Evolutionary conservation across 2,888 invertebrate genomes (phyloP), one percentile per base, ranked within the genome.

Genomic region (Trichogramma dendrolimi): DNA sequence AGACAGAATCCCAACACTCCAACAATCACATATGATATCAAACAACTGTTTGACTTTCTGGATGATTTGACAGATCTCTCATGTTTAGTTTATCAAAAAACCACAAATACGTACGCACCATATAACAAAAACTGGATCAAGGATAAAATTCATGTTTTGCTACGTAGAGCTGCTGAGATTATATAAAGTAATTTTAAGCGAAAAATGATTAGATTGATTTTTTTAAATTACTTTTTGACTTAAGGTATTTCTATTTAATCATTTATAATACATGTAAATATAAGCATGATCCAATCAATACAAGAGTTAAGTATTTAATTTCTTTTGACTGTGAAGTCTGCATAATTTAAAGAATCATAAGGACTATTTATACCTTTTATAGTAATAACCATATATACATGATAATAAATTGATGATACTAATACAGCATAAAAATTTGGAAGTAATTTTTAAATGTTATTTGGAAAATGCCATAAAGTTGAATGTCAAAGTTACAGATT

Each of bases 101-200:
- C 92, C 6, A 92, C 93, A 49, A 94, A 95, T 75, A 94, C 95
- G 0, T 99, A 99, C 75, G 94, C 95, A 2, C 99, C 99, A 0
- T 97, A 97, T 81, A 97, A 97, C 80, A 98, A 98, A 82, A 96
- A 96, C 73, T 99, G 97, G 97, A 95, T 99, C 62, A 99, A 99
- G 80, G 97, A 99, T 78, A 96, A 98, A 79, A 96, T 99, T 67
- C 98, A 97, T 76, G 91, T 96, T 4, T 81, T 98, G 72, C 81
- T 98, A 67, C 89, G 95, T 69, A 94, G 96, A 80, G 96, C 96
- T 0, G 91, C 93, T 0, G 91, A 90, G 0, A 85, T 63, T 7
- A 59, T 61, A 41, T 66, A 47, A 66, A 85, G 68, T 71, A 67
- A 59, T 14, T 1, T 52, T 27, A 53, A 56, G 27, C 27, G 1